A percentile compares a stretch with the other conserved stretches of the same genome.
Conservation (phyloP, 2,113 vertebrate species). For the Mormoops blainvillei region DNA sequence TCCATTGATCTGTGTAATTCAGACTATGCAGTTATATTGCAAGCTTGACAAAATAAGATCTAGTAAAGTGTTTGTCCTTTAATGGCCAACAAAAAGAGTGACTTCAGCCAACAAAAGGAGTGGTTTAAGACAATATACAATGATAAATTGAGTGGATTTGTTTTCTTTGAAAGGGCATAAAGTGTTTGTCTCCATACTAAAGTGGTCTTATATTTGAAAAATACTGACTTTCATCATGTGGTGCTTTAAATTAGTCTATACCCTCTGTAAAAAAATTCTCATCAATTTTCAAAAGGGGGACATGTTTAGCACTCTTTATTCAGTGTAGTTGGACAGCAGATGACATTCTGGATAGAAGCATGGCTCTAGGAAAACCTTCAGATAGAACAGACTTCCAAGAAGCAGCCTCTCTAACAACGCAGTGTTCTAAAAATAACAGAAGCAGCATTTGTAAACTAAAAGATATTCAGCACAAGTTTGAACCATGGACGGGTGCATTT, state of each 20-base stretch:
- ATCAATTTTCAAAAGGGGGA: not conserved
- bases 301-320: not conserved
- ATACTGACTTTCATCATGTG: not conserved
- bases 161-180: not conserved
- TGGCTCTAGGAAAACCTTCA: slow-evolving; percentile 13
- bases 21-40: not conserved
- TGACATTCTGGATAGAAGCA: not conserved
- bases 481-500: not conserved
- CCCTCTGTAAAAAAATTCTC: not conserved
- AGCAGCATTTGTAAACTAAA: not conserved
- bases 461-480: not conserved
- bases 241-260: not conserved
- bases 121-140: not conserved
- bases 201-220: slow-evolving; percentile 15
- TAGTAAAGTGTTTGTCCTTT: not conserved
- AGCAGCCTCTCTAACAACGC: not conserved
- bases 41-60: not conserved
- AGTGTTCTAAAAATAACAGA: not conserved
- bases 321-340: not conserved
- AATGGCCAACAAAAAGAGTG: not conserved
- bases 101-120: not conserved
- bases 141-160: not conserved
- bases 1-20: slow-evolving; percentile 13
- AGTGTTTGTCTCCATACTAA: not conserved
- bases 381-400: not conserved